Conservation (phyloP, 2,113 vertebrate species). For the Chamaea fasciata region DNA sequence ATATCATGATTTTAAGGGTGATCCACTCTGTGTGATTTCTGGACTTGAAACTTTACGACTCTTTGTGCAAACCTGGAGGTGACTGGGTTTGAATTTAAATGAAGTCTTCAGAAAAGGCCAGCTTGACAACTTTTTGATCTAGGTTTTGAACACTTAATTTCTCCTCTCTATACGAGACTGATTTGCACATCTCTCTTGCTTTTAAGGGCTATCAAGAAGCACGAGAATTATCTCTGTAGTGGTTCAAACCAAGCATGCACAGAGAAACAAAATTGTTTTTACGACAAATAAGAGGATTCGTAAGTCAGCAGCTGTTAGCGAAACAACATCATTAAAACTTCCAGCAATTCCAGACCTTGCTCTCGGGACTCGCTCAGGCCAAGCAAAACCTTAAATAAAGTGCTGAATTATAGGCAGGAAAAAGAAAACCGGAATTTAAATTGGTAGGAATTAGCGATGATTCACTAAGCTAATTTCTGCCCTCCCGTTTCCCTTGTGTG, state of each 20-base stretch:
- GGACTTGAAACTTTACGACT: background rate
- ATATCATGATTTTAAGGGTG: background rate
- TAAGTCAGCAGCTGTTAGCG: background rate
- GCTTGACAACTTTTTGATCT: slow-evolving; percentile 12
- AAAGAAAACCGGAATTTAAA: slow-evolving; percentile 15
- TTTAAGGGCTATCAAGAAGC: background rate
- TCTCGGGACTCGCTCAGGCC: background rate
- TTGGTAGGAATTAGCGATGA: slow-evolving; percentile 11
- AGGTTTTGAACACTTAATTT: slow-evolving; percentile 8
- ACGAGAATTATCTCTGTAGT: background rate
- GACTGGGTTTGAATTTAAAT: background rate
- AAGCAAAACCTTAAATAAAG: slow-evolving; percentile 27
- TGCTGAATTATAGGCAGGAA: slow-evolving; percentile 21
- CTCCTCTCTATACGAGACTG: background rate
- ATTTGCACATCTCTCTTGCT: background rate
- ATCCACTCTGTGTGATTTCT: background rate
- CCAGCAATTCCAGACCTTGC: background rate
- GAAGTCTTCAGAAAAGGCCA: background rate
- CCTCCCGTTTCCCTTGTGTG: background rate
- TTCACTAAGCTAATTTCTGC: slow-evolving; percentile 41
- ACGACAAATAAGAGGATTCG: background rate
- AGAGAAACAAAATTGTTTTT: background rate
- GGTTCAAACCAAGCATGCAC: background rate
- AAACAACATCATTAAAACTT: slow-evolving; percentile 21
- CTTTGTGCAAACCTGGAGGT: background rate